Evolutionary conservation across 2,113 vertebrate species (phyloP).

Genomic region (Nannobrachium achirus): DNA sequence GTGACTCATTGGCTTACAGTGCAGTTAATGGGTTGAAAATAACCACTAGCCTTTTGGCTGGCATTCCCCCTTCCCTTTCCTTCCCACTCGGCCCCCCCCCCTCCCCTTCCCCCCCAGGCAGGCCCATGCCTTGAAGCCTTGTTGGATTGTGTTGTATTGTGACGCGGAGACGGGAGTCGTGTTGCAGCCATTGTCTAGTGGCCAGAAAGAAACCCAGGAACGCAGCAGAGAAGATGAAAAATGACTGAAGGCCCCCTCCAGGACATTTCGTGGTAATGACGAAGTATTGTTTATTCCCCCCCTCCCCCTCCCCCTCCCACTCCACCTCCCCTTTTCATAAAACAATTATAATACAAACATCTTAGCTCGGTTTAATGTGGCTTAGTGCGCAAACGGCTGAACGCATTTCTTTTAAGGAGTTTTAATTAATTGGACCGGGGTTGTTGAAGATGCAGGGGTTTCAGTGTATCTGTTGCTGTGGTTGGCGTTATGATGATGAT

Average conservation of each 20-base stretch:
- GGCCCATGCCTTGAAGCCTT: slow-evolving; percentile 23
- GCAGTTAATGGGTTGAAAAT: slow-evolving; percentile 63
- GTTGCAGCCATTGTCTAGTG: slow-evolving; percentile 43
- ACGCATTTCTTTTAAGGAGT: slow-evolving; percentile 19
- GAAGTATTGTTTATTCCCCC: slow-evolving; percentile 16
- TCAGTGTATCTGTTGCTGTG: slow-evolving; percentile 7
- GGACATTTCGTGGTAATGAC: slow-evolving; percentile 35
- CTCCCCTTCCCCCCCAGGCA: background rate
- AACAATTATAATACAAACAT: too few relatives aligned
- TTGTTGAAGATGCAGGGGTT: background rate
- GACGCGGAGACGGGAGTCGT: slow-evolving; percentile 15
- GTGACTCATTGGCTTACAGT: slow-evolving; percentile 44
- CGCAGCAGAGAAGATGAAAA: background rate
- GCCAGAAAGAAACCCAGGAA: slow-evolving; percentile 15
- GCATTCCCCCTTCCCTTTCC: background rate
- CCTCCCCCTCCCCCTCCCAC: too few relatives aligned
- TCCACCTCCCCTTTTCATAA: too few relatives aligned
- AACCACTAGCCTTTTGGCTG: slow-evolving; percentile 37
- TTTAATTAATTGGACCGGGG: slow-evolving; percentile 21
- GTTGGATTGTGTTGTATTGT: slow-evolving; percentile 16
- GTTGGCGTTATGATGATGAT: background rate
- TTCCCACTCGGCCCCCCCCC: slow-evolving; percentile 3
- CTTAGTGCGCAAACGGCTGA: background rate
- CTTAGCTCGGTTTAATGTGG: slow-evolving; percentile 27
- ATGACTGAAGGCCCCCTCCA: slow-evolving; percentile 21